Evolutionary conservation across 2,888 invertebrate genomes (phyloP).

Genomic region (Scaptomyza reducta): DNA sequence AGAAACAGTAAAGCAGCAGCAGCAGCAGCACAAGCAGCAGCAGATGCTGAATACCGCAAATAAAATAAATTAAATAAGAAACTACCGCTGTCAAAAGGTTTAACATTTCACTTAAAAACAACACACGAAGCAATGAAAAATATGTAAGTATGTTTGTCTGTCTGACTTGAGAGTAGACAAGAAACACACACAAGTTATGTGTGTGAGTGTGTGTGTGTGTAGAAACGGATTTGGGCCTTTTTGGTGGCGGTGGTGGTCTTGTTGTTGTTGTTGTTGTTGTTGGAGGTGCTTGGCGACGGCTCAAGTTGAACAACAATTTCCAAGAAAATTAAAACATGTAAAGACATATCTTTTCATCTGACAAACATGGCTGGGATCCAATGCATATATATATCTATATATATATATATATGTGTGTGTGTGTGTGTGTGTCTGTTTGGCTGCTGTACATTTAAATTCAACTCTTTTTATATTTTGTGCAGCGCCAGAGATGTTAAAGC

Average conservation of each 20-base stretch:
- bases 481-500: slow-evolving; percentile 59
- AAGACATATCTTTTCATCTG: slow-evolving; percentile 81
- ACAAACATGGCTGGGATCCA: slow-evolving; percentile 69
- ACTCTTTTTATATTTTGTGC: slow-evolving; percentile 57
- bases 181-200: slow-evolving; percentile 12
- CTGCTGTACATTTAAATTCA: slow-evolving; percentile 64
- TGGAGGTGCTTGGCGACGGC: slow-evolving; percentile 29
- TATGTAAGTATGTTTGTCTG: slow-evolving; percentile 39
- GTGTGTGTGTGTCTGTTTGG: slow-evolving; percentile 30
- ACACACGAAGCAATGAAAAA: slow-evolving; percentile 57
- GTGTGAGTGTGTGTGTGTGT: not conserved
- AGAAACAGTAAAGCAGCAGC: not conserved
- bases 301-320: slow-evolving; percentile 77
- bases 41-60: slow-evolving; percentile 62
- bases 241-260: slow-evolving; percentile 9
- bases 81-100: slow-evolving; percentile 79
- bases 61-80: slow-evolving; percentile 79
- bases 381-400: slow-evolving; percentile 61
- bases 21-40: too few species aligned
- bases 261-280: slow-evolving; percentile 11
- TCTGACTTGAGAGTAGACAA: slow-evolving; percentile 32
- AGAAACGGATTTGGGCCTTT: slow-evolving; percentile 49
- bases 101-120: slow-evolving; percentile 77
- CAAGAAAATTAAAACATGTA: slow-evolving; percentile 81
- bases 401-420: slow-evolving; percentile 43